These are phyloP conservation scores for Lithobates sylvaticus DNA, from an alignment of 2,797 vertebrate species.

Conservation along the genomic window DNA sequence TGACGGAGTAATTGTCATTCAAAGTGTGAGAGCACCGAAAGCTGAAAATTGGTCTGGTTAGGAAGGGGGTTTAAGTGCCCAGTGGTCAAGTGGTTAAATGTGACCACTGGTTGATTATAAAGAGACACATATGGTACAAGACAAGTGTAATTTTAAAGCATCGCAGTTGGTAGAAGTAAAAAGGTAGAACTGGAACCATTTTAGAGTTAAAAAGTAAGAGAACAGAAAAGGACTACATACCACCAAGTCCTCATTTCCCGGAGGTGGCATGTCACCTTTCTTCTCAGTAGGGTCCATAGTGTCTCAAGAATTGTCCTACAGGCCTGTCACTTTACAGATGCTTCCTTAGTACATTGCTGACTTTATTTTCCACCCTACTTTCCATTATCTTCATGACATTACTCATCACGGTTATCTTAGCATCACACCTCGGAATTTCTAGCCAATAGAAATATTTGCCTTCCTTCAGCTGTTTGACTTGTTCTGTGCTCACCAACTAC, in stretches of 20 bases:
- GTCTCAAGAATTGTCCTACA: neutral
- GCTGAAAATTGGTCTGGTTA: too few species aligned
- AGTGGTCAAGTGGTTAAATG: too few species aligned
- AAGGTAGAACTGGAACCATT: neutral
- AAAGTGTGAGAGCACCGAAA: too few species aligned
- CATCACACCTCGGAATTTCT: neutral
- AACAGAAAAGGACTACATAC: conserved; percentile 4
- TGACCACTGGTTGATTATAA: too few species aligned
- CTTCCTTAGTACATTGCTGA: neutral
- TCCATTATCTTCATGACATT: neutral
- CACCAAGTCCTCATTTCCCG: conserved; percentile 9
- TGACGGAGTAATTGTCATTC: too few species aligned
- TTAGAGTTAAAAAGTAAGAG: neutral
- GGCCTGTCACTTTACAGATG: neutral
- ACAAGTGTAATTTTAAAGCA: neutral
- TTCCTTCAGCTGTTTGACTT: neutral
- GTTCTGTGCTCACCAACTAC: neutral
- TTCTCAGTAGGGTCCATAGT: conserved; percentile 31
- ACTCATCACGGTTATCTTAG: neutral
- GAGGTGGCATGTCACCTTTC: neutral
- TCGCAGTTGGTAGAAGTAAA: neutral
- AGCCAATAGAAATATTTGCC: neutral
- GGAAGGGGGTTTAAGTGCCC: too few species aligned
- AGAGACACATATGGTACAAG: too few species aligned
- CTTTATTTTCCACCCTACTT: neutral